These are phyloP conservation scores for Babyrousa celebensis DNA, from an alignment of 2,797 vertebrate genomes.

Conservation along the genomic window DNA sequence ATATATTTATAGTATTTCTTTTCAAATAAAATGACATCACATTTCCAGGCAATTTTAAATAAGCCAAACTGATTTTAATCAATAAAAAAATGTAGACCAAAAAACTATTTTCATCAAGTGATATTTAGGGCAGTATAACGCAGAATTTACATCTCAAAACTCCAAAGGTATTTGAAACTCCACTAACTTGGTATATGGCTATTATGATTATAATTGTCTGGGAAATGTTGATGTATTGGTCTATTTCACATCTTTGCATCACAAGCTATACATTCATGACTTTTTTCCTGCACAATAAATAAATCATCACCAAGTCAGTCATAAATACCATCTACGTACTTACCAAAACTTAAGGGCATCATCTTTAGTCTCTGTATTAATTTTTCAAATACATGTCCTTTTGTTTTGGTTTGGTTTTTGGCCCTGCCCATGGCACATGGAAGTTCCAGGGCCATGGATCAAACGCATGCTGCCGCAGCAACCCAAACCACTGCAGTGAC, in stretches of 20 bases:
- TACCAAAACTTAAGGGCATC: conserved; percentile 59
- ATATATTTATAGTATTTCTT: conserved; percentile 51
- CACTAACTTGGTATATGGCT: conserved; percentile 25
- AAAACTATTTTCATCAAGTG: conserved; percentile 44
- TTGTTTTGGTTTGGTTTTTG: too few relatives aligned
- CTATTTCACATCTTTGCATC: conserved; percentile 76
- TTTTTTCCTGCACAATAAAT: conserved; percentile 58
- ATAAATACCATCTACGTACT: conserved; percentile 64
- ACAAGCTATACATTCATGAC: neutral
- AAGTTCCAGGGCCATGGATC: too few relatives aligned
- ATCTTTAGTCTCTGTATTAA: conserved; percentile 70
- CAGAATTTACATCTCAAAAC: conserved; percentile 51
- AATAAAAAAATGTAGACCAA: conserved; percentile 36
- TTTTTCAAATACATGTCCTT: conserved; percentile 68
- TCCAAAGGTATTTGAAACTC: conserved; percentile 42
- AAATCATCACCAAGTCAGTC: conserved; percentile 70
- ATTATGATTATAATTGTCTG: conserved; percentile 35
- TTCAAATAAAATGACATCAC: conserved; percentile 52
- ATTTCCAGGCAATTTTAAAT: conserved; percentile 69
- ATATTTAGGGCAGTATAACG: neutral
- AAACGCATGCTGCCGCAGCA: too few relatives aligned
- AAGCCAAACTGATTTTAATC: neutral
- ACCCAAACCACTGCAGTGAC: too few relatives aligned
- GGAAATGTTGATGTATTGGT: conserved; percentile 36
- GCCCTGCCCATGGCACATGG: too few relatives aligned